Evolutionary conservation across 2,888 invertebrate genomes (phyloP).

Genomic region (Diloba caeruleocephala): DNA sequence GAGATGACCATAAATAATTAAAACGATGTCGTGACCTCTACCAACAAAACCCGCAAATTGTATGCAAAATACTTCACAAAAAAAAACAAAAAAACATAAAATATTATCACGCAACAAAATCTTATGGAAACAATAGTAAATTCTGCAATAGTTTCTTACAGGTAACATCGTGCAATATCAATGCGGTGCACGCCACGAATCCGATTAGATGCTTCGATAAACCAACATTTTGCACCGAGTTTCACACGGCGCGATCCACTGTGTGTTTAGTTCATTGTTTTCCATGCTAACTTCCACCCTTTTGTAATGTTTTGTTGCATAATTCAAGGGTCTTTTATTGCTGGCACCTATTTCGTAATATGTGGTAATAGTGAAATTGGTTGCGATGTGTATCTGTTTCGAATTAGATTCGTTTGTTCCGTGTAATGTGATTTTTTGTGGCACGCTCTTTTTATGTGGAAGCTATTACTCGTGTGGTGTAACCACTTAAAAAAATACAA

Average conservation of each 20-base stretch:
- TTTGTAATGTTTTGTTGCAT: constrained; percentile 65
- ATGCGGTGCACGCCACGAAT: constrained; percentile 66
- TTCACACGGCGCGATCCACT: constrained; percentile 68
- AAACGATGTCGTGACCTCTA: constrained; percentile 30
- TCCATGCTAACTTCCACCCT: constrained; percentile 61
- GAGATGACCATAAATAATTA: constrained; percentile 48
- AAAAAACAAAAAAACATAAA: constrained; percentile 46
- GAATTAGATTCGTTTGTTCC: constrained; percentile 37
- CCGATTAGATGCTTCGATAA: constrained; percentile 76
- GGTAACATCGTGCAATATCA: constrained; percentile 72
- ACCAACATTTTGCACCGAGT: constrained; percentile 60
- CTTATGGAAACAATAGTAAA: constrained; percentile 71
- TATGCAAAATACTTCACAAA: constrained; percentile 49
- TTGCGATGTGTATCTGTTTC: constrained; percentile 45
- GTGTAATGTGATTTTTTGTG: constrained; percentile 42
- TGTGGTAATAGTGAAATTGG: constrained; percentile 46
- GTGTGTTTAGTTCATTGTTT: constrained; percentile 69
- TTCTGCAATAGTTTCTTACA: constrained; percentile 67
- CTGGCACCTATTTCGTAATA: constrained; percentile 42
- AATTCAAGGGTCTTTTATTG: constrained; percentile 60
- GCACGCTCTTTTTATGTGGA: constrained; percentile 37
- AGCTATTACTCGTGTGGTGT: constrained; percentile 25
- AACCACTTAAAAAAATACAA: constrained; percentile 36
- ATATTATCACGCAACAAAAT: constrained; percentile 62
- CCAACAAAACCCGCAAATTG: constrained; percentile 40